Evolutionary conservation across 2,888 invertebrate genomes (phyloP).

Genomic region (Globia sparganii): DNA sequence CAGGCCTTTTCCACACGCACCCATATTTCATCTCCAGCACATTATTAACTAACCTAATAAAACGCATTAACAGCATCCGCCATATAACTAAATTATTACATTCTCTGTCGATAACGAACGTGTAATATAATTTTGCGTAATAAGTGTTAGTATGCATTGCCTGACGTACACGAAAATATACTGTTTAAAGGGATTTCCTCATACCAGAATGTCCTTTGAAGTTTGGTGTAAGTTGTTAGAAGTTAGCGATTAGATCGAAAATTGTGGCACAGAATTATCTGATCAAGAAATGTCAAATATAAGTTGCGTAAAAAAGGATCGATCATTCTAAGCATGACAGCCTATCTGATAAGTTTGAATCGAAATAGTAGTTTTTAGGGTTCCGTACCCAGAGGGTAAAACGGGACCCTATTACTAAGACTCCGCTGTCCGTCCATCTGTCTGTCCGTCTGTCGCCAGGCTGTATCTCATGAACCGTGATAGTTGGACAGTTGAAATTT

Average conservation of each 20-base stretch:
- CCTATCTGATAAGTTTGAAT: background rate
- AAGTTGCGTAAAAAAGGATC: background rate
- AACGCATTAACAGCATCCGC: slow-evolving; percentile 20
- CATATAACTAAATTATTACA: slow-evolving; percentile 17
- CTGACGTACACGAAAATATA: slow-evolving; percentile 64
- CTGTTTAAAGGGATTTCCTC: slow-evolving; percentile 70
- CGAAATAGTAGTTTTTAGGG: background rate
- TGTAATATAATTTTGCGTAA: slow-evolving; percentile 42
- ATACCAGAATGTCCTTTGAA: slow-evolving; percentile 60
- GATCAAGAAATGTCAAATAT: background rate
- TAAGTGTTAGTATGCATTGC: slow-evolving; percentile 53
- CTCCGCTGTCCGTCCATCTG: too few species aligned
- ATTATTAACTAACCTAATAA: slow-evolving; percentile 39
- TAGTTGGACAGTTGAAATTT: too few species aligned
- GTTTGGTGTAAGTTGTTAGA: slow-evolving; percentile 49
- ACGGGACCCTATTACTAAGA: too few species aligned
- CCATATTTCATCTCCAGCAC: slow-evolving; percentile 36
- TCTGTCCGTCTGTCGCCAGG: too few species aligned
- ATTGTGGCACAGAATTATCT: background rate
- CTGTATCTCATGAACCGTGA: too few species aligned
- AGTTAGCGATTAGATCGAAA: slow-evolving; percentile 14
- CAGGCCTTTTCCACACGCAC: background rate
- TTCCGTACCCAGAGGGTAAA: too few species aligned
- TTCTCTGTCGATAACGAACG: slow-evolving; percentile 28
- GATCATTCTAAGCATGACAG: background rate